Percentiles rank a stretch among this genome's conserved stretches.
These are phyloP conservation scores for Pheucticus melanocephalus DNA, from an alignment of 2,113 vertebrate genomes.

Conservation along the genomic window DNA sequence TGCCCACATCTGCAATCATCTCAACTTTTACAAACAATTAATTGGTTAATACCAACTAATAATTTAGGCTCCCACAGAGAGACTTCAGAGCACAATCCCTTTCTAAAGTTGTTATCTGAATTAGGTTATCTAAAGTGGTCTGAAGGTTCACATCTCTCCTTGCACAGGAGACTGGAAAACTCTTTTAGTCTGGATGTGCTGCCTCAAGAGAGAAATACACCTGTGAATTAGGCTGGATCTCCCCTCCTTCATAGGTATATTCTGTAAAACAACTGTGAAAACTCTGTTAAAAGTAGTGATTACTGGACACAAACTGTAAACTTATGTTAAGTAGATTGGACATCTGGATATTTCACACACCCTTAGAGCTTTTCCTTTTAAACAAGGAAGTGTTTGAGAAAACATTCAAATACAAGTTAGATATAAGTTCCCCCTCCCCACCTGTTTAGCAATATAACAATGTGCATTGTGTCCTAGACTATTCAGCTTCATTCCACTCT, in stretches of 20 bases:
- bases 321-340: not conserved
- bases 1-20: not conserved
- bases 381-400: not conserved
- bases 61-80: not conserved
- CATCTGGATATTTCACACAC: not conserved
- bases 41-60: not conserved
- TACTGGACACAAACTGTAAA: not conserved
- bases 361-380: not conserved
- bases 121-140: not conserved
- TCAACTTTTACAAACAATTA: not conserved
- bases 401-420: not conserved
- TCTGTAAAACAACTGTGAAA: not conserved
- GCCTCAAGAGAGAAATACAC: not conserved
- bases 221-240: not conserved
- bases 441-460: not conserved
- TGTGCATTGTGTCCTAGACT: not conserved
- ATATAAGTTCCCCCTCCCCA: not conserved
- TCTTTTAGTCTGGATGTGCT: not conserved
- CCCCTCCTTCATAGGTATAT: not conserved
- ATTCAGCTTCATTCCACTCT: not conserved
- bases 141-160: not conserved
- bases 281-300: not conserved
- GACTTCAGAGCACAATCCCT: not conserved
- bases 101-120: not conserved
- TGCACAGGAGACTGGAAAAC: not conserved